A percentile compares a stretch with the other conserved stretches of the same genome.
These are phyloP conservation scores for Zaprionus tsacasi DNA, from an alignment of 1,140 invertebrate genomes.

Conservation along the genomic window DNA sequence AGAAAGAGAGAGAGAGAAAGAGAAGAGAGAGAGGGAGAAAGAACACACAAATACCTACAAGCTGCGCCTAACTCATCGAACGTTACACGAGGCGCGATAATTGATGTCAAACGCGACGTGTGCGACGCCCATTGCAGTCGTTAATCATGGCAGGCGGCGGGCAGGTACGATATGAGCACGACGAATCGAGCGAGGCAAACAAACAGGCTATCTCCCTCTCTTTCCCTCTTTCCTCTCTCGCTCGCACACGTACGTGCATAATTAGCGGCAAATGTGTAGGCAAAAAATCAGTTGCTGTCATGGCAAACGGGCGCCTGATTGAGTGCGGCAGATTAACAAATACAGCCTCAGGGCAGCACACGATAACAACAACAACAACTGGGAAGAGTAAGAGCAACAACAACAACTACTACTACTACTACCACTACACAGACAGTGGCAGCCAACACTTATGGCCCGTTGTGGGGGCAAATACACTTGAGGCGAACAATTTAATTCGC, in stretches of 20 bases:
- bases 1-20: too few relatives aligned
- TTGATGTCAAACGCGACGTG: constrained; percentile 76
- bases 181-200: constrained; percentile 47
- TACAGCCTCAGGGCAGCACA: constrained; percentile 49
- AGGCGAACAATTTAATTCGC: constrained; percentile 82
- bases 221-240: background rate
- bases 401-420: constrained; percentile 6
- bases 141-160: constrained; percentile 62
- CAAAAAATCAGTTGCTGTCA: constrained; percentile 58
- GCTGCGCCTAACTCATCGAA: constrained; percentile 7
- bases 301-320: constrained; percentile 59
- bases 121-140: constrained; percentile 42
- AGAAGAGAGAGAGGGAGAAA: too few relatives aligned
- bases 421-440: constrained; percentile 2
- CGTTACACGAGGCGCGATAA: constrained; percentile 61
- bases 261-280: constrained; percentile 59
- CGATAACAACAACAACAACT: constrained; percentile 27
- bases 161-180: constrained; percentile 27
- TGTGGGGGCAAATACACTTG: constrained; percentile 69
- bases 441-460: constrained; percentile 46
- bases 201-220: constrained; percentile 44
- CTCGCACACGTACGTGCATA: constrained; percentile 58
- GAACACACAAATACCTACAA: background rate
- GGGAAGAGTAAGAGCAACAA: constrained; percentile 12
- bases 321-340: constrained; percentile 79